Evolutionary conservation across 2,113 vertebrate genomes (phyloP).

Genomic region (Psilopsiagon aurifrons): DNA sequence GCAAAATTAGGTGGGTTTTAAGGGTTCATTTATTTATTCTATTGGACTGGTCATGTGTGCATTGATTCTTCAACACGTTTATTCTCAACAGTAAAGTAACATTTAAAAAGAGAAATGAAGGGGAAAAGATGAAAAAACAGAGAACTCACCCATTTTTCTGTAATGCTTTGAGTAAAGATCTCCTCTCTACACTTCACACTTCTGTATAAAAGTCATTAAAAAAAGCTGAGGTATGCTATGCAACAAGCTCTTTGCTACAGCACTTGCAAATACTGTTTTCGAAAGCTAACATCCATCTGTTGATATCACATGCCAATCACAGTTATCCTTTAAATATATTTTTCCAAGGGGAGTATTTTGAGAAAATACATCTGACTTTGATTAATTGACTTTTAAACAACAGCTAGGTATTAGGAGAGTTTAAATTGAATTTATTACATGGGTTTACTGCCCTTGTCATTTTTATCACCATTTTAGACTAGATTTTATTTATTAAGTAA

Average conservation of each 20-base stretch:
- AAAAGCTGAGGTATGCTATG: neutral
- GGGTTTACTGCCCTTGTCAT: conserved; percentile 39
- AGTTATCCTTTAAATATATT: conserved; percentile 2
- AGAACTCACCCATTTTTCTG: neutral
- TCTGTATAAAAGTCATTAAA: neutral
- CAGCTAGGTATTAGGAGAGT: neutral
- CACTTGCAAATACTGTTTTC: neutral
- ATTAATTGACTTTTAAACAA: conserved; percentile 31
- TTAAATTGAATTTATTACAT: conserved; percentile 36
- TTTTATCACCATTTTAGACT: conserved; percentile 23
- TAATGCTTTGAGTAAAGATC: neutral
- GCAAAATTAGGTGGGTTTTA: neutral
- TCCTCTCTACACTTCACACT: neutral
- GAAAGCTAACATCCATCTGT: neutral
- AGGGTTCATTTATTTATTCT: neutral
- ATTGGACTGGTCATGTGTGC: accelerated
- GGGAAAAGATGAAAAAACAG: neutral
- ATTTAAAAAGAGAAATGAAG: neutral
- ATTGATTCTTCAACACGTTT: neutral
- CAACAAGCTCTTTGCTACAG: neutral
- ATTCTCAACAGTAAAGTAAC: neutral
- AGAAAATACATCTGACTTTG: neutral
- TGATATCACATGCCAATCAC: neutral
- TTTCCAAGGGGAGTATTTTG: conserved; percentile 19
- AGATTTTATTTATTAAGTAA: conserved; percentile 24